These are phyloP conservation scores for Scrobipalpa costella DNA, from an alignment of 2,888 invertebrate genomes.

Conservation along the genomic window DNA sequence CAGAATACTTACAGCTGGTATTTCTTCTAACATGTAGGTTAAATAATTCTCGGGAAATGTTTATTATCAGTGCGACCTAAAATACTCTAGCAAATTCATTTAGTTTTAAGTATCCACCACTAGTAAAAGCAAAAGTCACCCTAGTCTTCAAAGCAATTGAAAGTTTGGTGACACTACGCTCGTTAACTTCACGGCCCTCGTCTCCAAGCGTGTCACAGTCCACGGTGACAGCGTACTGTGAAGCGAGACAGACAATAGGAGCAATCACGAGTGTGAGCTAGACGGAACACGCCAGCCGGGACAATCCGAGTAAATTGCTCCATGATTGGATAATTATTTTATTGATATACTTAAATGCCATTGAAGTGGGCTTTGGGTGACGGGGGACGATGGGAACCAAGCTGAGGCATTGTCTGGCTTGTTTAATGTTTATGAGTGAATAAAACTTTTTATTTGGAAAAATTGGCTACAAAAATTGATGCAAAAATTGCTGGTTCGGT, in stretches of 20 bases:
- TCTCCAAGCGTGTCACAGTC: slow-evolving; percentile 58
- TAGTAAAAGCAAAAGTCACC: too few relatives aligned
- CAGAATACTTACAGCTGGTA: too few relatives aligned
- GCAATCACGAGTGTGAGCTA: slow-evolving; percentile 39
- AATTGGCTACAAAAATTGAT: too few relatives aligned
- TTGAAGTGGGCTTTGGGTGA: slow-evolving; percentile 53
- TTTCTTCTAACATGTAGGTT: too few relatives aligned
- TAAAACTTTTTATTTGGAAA: background rate
- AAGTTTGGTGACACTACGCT: slow-evolving; percentile 34
- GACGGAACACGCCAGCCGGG: slow-evolving; percentile 50
- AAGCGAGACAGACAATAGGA: slow-evolving; percentile 45
- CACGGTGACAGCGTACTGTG: slow-evolving; percentile 47
- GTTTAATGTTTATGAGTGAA: slow-evolving; percentile 9
- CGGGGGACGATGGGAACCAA: slow-evolving; percentile 36
- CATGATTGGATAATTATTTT: slow-evolving; percentile 80
- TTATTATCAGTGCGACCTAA: too few relatives aligned
- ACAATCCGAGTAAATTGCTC: slow-evolving; percentile 72
- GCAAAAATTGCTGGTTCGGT: too few relatives aligned
- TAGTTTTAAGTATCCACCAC: too few relatives aligned
- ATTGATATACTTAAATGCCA: slow-evolving; percentile 74
- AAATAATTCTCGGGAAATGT: too few relatives aligned
- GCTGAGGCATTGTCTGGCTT: slow-evolving; percentile 16
- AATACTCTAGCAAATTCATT: too few relatives aligned
- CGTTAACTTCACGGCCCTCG: slow-evolving; percentile 37
- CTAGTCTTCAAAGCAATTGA: too few relatives aligned